Evolutionary conservation across 2,113 vertebrate genomes (phyloP).

Genomic region (Paedocypris sp.): DNA sequence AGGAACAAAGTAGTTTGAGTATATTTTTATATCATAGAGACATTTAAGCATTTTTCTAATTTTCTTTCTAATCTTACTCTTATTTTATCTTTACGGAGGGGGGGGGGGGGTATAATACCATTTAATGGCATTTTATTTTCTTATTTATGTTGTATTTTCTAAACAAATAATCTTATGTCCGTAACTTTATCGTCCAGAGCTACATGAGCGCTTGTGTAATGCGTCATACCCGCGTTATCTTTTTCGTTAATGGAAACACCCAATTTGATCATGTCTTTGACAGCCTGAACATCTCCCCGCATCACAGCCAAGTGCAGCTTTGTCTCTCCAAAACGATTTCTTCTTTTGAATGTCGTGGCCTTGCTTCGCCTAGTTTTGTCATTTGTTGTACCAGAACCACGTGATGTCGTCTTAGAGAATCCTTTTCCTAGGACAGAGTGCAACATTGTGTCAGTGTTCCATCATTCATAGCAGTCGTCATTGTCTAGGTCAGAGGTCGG

Average conservation of each 20-base stretch:
- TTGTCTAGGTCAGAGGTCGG: no score
- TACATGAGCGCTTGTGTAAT: no score
- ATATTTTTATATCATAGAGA: no score
- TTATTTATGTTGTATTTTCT: no score
- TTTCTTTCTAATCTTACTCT: no score
- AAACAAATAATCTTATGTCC: not conserved
- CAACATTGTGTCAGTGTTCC: no score
- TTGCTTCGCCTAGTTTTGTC: not conserved
- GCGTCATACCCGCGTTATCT: conserved; percentile 62
- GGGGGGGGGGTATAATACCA: no score
- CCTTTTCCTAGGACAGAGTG: no score
- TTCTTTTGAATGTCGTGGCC: conserved; percentile 39
- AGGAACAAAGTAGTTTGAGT: not conserved
- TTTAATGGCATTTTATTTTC: no score
- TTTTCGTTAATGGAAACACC: conserved; percentile 55
- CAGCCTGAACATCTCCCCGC: conserved; percentile 40
- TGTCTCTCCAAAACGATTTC: conserved; percentile 60
- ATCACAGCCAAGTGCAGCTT: conserved; percentile 57
- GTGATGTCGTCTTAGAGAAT: not conserved
- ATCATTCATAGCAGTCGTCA: no score
- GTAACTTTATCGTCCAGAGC: not conserved
- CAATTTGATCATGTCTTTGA: conserved; percentile 48
- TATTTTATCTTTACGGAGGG: no score
- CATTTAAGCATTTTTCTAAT: no score
- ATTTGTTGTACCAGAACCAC: not conserved